Evolutionary conservation across 2,888 invertebrate genomes (phyloP), one percentile per base, ranked within the genome.

Genomic region (Emmelina monodactyla): DNA sequence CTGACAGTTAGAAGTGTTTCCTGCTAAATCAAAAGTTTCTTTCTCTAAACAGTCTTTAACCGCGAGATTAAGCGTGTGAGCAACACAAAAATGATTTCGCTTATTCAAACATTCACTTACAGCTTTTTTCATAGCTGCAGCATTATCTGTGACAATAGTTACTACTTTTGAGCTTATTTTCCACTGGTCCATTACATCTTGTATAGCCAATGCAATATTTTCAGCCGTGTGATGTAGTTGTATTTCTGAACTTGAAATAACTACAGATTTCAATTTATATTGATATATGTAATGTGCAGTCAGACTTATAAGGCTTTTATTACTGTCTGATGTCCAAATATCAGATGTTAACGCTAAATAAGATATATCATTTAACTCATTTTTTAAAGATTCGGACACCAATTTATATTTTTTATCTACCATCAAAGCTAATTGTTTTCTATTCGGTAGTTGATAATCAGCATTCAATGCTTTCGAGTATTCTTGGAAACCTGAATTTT

Each of bases 21-120:
- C 37, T 38, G 15, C 41, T 28, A 37, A 37, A 39, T 39, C 35
- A 35, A 40, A 32, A 9, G 32, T 37, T 42, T 37, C 41, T 42
- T 45, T 42, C 32, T 42, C 41, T 37, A 44, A 13, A 38, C 45
- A 46, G 37, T 49, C 44, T 39, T 44, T 43, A 35, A 48, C 42
- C 14, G 42, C 44, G 16, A 50, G 40, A 42, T 50, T 50, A 19
- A 47, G 37, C 12, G 46, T 47, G 16, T 49, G 43, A 37, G 44
- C 46, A 30, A 46, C 46, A 42, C 44, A 48, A 34, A 41, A 46
- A 36, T 47, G 44, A 31, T 46, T 45, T 37, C 46, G 39, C 13
- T 45, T 41, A 29, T 37, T 37, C 16, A 43, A 36, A 39, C 30
- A 39, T 32, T 47, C 45, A 34, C 22, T 39, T 16, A 49, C 38